phyloP scores from a whole-genome alignment of 2,113 vertebrate genomes.

The Symphodus melops region DNA sequence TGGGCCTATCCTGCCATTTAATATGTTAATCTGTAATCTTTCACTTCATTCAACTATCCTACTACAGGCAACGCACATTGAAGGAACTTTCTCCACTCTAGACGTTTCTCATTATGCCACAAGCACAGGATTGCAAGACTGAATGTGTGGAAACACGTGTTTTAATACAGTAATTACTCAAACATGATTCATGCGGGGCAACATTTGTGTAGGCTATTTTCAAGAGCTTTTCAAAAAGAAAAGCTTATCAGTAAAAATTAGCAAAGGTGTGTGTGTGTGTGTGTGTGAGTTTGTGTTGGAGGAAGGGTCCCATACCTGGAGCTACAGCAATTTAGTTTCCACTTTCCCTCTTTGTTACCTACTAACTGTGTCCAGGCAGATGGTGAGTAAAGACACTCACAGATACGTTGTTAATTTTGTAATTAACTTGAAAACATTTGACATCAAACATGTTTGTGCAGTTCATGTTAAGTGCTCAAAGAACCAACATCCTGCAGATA shows the following conservation, averaged over 20 bases:
- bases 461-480: background rate
- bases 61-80: slow-evolving; percentile 47
- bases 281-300: background rate
- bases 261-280: background rate
- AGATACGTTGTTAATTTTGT: background rate
- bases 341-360: background rate
- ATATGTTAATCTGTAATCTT: slow-evolving; percentile 78
- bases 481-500: background rate
- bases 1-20: slow-evolving; percentile 75
- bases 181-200: background rate
- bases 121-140: slow-evolving; percentile 42
- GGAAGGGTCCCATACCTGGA: background rate
- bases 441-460: background rate
- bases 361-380: background rate
- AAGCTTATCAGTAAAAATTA: background rate
- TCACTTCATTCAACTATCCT: slow-evolving; percentile 66
- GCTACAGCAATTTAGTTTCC: background rate
- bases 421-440: background rate
- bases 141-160: slow-evolving; percentile 20
- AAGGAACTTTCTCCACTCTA: slow-evolving; percentile 50
- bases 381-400: background rate
- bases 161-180: slow-evolving; percentile 24
- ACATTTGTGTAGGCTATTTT: background rate
- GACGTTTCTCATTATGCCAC: slow-evolving; percentile 56
- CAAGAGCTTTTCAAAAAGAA: background rate